phyloP scores from a whole-genome alignment of 2,888 invertebrate genomes.

The Caradrina clavipalpis region DNA sequence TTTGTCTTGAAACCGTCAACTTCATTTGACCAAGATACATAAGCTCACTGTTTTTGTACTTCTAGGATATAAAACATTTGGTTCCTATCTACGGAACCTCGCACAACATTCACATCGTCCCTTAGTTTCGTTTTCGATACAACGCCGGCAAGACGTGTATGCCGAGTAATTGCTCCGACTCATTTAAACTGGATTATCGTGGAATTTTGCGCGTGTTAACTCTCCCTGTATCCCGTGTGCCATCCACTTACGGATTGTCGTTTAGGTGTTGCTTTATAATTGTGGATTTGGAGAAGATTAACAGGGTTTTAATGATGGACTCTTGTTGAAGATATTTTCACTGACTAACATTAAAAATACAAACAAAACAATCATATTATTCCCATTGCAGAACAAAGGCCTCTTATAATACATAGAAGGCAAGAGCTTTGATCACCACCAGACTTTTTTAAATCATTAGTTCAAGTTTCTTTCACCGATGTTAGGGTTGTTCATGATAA shows the following conservation, averaged over 20 bases:
- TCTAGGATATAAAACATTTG: not conserved
- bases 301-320: not conserved
- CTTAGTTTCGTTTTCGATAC: constrained; percentile 68
- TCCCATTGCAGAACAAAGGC: no score
- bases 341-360: no score
- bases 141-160: constrained; percentile 72
- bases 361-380: no score
- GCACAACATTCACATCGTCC: constrained; percentile 20
- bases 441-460: no score
- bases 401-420: no score
- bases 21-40: no score
- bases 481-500: no score
- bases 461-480: no score
- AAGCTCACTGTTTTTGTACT: no score
- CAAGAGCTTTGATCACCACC: no score
- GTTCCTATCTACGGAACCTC: constrained; percentile 47
- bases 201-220: constrained; percentile 55
- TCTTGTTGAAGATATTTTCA: not conserved
- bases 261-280: constrained; percentile 14
- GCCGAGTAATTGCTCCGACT: constrained; percentile 73
- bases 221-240: constrained; percentile 30
- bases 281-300: constrained; percentile 1
- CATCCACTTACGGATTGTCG: constrained; percentile 26
- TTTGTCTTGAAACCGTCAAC: no score
- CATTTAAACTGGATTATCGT: constrained; percentile 70